phyloP scores from a whole-genome alignment of 2,888 invertebrate species.

The Tanytarsus gracilentus region DNA sequence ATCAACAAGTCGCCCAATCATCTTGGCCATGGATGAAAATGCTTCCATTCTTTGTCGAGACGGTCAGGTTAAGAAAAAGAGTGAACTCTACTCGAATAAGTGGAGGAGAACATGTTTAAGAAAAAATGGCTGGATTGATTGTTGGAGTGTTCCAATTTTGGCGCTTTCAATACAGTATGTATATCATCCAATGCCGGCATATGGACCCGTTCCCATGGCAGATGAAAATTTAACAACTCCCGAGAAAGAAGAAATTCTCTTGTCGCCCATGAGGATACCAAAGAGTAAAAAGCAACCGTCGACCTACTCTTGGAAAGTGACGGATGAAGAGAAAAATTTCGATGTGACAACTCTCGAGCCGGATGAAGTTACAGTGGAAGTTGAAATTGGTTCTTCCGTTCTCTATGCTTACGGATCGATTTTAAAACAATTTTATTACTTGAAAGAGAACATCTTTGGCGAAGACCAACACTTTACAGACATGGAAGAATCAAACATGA shows the following conservation, averaged over 20 bases:
- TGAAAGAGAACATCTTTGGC: constrained; percentile 95
- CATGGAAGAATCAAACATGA: constrained; percentile 61
- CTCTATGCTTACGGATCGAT: constrained; percentile 86
- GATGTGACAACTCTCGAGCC: constrained; percentile 78
- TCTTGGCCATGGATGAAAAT: constrained; percentile 77
- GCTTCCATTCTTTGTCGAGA: constrained; percentile 75
- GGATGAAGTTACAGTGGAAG: constrained; percentile 82
- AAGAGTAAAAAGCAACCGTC: constrained; percentile 63
- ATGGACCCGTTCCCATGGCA: constrained; percentile 81
- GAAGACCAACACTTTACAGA: constrained; percentile 91
- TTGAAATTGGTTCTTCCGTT: constrained; percentile 91
- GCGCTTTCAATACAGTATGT: constrained; percentile 83
- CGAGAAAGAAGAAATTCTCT: constrained; percentile 83
- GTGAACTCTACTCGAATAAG: constrained; percentile 50
- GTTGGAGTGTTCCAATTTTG: constrained; percentile 92
- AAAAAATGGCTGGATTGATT: constrained; percentile 82
- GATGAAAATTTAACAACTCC: constrained; percentile 74
- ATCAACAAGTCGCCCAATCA: constrained; percentile 73
- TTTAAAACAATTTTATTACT: constrained; percentile 76
- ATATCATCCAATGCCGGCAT: constrained; percentile 85
- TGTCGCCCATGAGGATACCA: constrained; percentile 87
- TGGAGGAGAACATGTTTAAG: constrained; percentile 75
- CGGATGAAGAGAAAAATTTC: constrained; percentile 62
- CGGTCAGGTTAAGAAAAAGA: constrained; percentile 50
- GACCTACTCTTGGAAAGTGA: constrained; percentile 55